These are phyloP conservation scores for Thunnus thynnus DNA, from an alignment of 2,113 vertebrate species.

Conservation along the genomic window DNA sequence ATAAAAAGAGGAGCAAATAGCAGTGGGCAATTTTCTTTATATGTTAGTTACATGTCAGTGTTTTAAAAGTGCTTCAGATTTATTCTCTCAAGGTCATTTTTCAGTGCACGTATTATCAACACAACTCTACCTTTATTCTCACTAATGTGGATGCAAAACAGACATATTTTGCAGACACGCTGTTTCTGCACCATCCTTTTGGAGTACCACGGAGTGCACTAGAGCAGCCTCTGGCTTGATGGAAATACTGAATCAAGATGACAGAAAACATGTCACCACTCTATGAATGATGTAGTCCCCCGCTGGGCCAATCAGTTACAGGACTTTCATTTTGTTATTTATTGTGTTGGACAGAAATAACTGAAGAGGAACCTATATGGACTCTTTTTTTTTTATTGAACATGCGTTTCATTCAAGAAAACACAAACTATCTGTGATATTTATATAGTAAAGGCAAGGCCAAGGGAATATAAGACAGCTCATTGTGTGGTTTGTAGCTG, in stretches of 20 bases:
- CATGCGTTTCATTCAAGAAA: not conserved
- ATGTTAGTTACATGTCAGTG: not conserved
- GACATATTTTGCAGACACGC: not conserved
- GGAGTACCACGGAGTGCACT: not conserved
- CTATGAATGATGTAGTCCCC: conserved; percentile 36
- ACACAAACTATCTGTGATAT: not conserved
- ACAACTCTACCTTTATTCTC: no score
- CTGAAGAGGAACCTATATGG: not conserved
- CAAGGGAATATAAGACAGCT: not conserved
- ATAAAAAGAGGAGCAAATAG: no score
- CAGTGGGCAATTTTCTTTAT: not conserved
- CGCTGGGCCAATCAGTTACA: conserved; percentile 47
- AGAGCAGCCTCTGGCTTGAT: conserved; percentile 16
- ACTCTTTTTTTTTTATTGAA: not conserved
- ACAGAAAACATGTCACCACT: conserved; percentile 42
- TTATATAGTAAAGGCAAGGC: not conserved
- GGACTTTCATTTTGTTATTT: conserved; percentile 28
- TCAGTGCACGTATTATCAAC: not conserved
- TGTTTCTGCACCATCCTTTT: not conserved
- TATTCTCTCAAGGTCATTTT: not conserved
- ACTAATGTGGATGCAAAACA: not conserved
- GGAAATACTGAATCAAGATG: conserved; percentile 52
- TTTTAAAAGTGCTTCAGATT: not conserved
- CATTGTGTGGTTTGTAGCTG: not conserved
- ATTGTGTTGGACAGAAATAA: conserved; percentile 23